Conservation (phyloP, 2,888 invertebrate species). For the Drosophila nr. medialis region DNA sequence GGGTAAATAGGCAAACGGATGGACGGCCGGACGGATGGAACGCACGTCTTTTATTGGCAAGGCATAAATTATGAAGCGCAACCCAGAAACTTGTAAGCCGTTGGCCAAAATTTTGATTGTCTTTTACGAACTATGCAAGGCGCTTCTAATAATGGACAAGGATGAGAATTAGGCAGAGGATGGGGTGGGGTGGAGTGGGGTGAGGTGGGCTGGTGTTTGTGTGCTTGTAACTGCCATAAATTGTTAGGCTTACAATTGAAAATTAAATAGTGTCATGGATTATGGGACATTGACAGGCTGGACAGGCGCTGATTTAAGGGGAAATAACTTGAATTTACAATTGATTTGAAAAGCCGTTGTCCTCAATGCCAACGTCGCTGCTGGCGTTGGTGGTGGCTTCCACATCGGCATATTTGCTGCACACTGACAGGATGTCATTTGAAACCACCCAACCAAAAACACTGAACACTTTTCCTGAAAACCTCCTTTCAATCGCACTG, state of each 20-base stretch:
- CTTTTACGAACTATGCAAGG: conserved; percentile 52
- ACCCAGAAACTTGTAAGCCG: conserved; percentile 72
- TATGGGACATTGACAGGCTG: conserved; percentile 61
- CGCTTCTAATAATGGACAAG: conserved; percentile 23
- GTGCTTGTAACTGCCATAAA: conserved; percentile 54
- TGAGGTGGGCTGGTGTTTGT: background rate
- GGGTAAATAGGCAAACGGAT: background rate
- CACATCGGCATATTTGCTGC: conserved; percentile 22
- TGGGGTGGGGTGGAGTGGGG: accelerated
- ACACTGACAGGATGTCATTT: conserved; percentile 65
- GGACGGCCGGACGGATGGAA: conserved; percentile 9
- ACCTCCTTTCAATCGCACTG: conserved; percentile 24
- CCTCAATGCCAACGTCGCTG: conserved; percentile 41
- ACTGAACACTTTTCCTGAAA: conserved; percentile 1
- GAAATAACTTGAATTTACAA: conserved; percentile 73
- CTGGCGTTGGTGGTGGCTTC: conserved; percentile 6
- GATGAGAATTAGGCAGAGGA: background rate
- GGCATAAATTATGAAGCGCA: conserved; percentile 70
- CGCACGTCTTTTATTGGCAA: conserved; percentile 70
- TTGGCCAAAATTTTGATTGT: conserved; percentile 76
- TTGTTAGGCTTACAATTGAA: conserved; percentile 68
- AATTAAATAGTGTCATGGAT: conserved; percentile 76
- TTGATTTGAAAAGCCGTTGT: conserved; percentile 75
- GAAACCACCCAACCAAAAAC: conserved; percentile 38
- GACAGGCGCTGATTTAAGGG: conserved; percentile 72